Evolutionary conservation across 2,888 invertebrate species (phyloP).

Genomic region (Phyllotreta striolata): DNA sequence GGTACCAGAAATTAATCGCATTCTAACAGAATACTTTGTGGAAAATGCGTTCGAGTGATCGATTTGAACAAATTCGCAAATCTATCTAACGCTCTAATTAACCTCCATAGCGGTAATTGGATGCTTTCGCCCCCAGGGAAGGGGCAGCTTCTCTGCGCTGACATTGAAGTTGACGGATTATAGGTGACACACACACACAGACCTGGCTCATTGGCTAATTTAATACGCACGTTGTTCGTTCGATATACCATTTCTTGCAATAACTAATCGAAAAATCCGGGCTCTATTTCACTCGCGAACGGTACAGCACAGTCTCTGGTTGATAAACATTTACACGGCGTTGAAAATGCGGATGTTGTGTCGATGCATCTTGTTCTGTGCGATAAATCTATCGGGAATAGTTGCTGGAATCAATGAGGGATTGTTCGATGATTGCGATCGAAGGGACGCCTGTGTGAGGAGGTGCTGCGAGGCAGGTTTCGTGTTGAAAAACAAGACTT

Average conservation of each 20-base stretch:
- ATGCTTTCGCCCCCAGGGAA: not conserved
- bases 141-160: constrained; percentile 9
- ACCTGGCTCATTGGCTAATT: constrained; percentile 28
- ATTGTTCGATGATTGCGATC: constrained; percentile 15
- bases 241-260: constrained; percentile 29
- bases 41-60: too few relatives aligned
- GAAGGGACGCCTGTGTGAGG: constrained; percentile 9
- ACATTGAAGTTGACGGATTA: not conserved
- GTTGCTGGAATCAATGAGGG: not conserved
- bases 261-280: constrained; percentile 29
- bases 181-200: not conserved
- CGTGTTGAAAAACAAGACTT: constrained; percentile 6
- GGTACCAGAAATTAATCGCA: not conserved
- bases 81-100: not conserved
- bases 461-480: constrained; percentile 17
- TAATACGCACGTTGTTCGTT: constrained; percentile 28
- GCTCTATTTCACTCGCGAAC: constrained; percentile 5
- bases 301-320: not conserved
- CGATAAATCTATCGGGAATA: not conserved
- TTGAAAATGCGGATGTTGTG: not conserved
- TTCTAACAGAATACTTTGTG: too few relatives aligned
- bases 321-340: not conserved
- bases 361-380: not conserved
- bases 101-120: not conserved
- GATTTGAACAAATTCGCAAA: too few relatives aligned